phyloP scores from a whole-genome alignment of 2,888 invertebrate species.

The Lasioglossum calceatum region DNA sequence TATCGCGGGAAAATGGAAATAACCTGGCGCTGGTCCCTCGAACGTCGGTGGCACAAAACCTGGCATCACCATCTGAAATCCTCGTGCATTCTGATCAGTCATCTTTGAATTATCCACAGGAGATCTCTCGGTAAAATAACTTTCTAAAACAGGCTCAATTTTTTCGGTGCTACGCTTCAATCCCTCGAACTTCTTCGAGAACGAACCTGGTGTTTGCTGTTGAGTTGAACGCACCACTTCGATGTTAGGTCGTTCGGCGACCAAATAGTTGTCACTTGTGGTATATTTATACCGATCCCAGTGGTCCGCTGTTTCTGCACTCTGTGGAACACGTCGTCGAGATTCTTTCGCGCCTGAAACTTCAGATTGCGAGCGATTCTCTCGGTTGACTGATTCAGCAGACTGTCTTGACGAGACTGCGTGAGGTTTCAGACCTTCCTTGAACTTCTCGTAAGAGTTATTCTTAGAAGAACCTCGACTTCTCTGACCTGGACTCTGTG shows the following conservation, averaged over 20 bases:
- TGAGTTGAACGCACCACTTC: not conserved
- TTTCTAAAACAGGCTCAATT: not conserved
- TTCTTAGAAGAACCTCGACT: not conserved
- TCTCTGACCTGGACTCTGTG: not conserved
- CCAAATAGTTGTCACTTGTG: not conserved
- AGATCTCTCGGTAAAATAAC: not conserved
- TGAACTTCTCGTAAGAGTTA: not conserved
- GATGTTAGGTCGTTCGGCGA: not conserved
- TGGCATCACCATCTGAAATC: not conserved
- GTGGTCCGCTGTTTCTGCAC: conserved; percentile 4
- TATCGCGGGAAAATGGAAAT: conserved; percentile 66
- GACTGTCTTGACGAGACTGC: not conserved
- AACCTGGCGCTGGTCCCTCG: conserved; percentile 61
- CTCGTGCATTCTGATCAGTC: not conserved
- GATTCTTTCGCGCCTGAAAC: not conserved
- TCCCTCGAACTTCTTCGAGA: conserved; percentile 20
- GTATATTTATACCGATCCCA: conserved; percentile 40
- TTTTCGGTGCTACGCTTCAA: conserved; percentile 20
- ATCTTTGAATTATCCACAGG: not conserved
- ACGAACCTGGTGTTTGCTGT: not conserved
- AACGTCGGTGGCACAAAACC: conserved; percentile 27
- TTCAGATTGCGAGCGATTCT: not conserved
- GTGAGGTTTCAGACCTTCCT: not conserved
- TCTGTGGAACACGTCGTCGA: not conserved
- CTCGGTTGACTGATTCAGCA: not conserved